These are phyloP conservation scores for Mungos mungo DNA, from an alignment of 2,113 vertebrate genomes.

Conservation along the genomic window DNA sequence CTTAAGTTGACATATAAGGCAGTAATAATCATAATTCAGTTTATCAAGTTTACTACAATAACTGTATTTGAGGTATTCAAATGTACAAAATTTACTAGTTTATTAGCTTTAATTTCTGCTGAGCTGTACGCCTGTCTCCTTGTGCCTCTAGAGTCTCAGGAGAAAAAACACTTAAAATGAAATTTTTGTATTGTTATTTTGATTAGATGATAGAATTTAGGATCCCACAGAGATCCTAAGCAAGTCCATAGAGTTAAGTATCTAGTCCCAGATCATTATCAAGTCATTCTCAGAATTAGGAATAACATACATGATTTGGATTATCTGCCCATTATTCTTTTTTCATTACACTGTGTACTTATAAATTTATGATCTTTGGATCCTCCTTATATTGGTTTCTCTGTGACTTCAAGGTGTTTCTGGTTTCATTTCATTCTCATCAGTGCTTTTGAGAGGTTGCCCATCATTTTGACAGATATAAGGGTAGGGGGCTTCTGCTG, in stretches of 20 bases:
- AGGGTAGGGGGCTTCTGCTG: neutral
- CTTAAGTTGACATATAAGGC: neutral
- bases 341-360: neutral
- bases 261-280: neutral
- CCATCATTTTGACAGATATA: neutral
- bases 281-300: neutral
- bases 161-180: neutral
- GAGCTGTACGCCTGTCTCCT: neutral
- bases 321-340: neutral
- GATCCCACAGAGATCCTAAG: neutral
- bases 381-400: neutral
- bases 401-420: neutral
- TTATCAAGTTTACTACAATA: conserved; percentile 11
- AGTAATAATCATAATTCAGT: neutral
- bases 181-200: neutral
- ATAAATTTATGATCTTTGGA: neutral
- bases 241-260: neutral
- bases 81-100: neutral
- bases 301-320: neutral
- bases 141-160: neutral
- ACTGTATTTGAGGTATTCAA: neutral
- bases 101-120: neutral
- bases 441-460: conserved; percentile 16
- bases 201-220: neutral
- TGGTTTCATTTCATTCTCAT: conserved; percentile 13